Evolutionary conservation across 2,113 vertebrate genomes (phyloP).

Genomic region (Callionymus lyra): DNA sequence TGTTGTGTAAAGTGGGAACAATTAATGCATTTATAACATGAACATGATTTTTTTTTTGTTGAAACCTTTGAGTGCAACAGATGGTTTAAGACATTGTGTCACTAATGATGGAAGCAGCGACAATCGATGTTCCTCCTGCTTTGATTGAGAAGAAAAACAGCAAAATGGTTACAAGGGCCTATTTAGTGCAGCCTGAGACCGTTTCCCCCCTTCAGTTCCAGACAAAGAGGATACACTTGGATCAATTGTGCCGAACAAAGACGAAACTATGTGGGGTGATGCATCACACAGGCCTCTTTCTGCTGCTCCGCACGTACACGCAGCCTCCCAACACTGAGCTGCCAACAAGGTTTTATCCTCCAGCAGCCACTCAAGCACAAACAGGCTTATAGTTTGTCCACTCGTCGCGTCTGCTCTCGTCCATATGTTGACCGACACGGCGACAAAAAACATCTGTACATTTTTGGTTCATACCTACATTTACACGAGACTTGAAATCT

Average conservation of each 20-base stretch:
- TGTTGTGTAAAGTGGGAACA: too few relatives aligned
- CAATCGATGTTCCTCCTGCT: conserved; percentile 31
- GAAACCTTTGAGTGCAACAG: conserved; percentile 13
- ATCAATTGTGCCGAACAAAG: conserved; percentile 64
- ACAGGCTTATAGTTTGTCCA: conserved; percentile 20
- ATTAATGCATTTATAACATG: too few relatives aligned
- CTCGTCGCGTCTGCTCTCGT: neutral
- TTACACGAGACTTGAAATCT: conserved; percentile 9
- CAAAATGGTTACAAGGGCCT: conserved; percentile 47
- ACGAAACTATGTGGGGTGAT: conserved; percentile 55
- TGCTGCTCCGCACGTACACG: conserved; percentile 54
- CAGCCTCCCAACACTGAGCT: conserved; percentile 47
- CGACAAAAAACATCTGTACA: conserved; percentile 10
- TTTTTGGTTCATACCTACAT: conserved; percentile 52
- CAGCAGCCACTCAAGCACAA: conserved; percentile 55
- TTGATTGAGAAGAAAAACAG: conserved; percentile 24
- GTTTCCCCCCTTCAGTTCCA: conserved; percentile 30
- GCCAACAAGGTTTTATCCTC: conserved; percentile 59
- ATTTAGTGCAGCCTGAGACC: conserved; percentile 48
- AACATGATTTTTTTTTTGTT: too few relatives aligned
- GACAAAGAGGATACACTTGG: conserved; percentile 62
- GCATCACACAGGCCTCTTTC: conserved; percentile 58
- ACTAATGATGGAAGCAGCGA: conserved; percentile 31
- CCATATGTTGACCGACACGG: conserved; percentile 25
- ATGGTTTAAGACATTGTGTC: conserved; percentile 33